phyloP scores from a whole-genome alignment of 2,888 invertebrate genomes.

The Notocelia uddmanniana region DNA sequence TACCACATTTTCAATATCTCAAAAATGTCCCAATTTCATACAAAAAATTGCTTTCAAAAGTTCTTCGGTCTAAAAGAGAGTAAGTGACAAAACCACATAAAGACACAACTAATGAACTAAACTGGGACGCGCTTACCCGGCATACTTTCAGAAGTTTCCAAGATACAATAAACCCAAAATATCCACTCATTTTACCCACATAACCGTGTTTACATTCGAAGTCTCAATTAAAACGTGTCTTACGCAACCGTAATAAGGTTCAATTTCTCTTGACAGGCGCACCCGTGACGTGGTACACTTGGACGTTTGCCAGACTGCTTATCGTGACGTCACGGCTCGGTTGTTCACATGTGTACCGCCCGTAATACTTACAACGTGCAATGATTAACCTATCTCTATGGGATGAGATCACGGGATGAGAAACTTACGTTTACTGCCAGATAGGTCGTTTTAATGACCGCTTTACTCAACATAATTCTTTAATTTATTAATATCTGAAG shows the following conservation, averaged over 20 bases:
- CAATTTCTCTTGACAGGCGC: conserved; percentile 31
- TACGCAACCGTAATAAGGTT: conserved; percentile 35
- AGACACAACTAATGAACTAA: too few species aligned
- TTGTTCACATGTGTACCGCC: conserved; percentile 7
- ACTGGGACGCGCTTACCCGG: conserved; percentile 30
- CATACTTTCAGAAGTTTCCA: conserved; percentile 37
- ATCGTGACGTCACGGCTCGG: conserved; percentile 27
- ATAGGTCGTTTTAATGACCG: conserved; percentile 3
- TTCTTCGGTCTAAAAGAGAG: too few species aligned
- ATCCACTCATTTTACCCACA: conserved; percentile 41
- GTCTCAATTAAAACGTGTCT: conserved; percentile 25
- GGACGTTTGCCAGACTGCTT: conserved; percentile 38
- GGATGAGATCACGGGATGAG: too few species aligned
- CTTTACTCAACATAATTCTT: neutral
- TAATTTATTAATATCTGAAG: neutral
- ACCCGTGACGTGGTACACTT: conserved; percentile 31
- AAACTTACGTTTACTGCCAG: neutral
- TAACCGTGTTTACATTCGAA: conserved; percentile 32
- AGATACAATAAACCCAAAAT: conserved; percentile 43
- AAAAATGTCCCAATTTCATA: too few species aligned
- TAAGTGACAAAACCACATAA: too few species aligned
- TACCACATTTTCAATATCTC: too few species aligned
- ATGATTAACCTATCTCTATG: neutral
- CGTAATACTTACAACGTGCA: conserved; percentile 5
- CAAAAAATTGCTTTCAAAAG: too few species aligned